Percentiles rank a stretch among this genome's conserved stretches.
phyloP scores from a whole-genome alignment of 2,113 vertebrate genomes.

The Xiphorhynchus elegans region DNA sequence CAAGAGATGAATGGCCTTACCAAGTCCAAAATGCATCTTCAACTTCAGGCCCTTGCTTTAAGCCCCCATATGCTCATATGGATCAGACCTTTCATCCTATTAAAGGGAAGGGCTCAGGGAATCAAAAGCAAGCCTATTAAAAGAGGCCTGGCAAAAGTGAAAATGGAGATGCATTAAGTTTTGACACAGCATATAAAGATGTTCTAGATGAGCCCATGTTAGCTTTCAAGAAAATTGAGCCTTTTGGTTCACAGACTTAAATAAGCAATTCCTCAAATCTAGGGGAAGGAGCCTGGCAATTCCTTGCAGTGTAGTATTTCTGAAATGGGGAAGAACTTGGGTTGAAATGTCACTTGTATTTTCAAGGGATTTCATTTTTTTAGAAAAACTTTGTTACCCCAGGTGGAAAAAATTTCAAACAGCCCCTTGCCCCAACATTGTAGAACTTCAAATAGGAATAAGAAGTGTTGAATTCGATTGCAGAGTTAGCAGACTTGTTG shows the following conservation, averaged over 20 bases:
- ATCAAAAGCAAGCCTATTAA: background rate
- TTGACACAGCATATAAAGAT: background rate
- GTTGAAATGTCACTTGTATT: background rate
- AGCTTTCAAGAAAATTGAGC: background rate
- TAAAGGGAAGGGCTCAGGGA: background rate
- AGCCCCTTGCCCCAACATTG: accelerated
- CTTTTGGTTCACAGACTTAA: background rate
- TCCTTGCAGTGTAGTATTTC: background rate
- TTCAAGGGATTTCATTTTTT: background rate
- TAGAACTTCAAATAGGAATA: background rate
- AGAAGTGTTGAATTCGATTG: background rate
- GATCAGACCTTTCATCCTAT: background rate
- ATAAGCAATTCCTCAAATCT: background rate
- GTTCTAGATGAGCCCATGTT: background rate
- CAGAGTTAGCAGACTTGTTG: background rate
- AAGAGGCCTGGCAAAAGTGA: background rate
- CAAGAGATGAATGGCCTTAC: background rate
- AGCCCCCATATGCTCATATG: background rate
- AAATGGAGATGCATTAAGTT: background rate
- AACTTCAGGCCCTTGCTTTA: background rate
- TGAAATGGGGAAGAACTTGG: background rate
- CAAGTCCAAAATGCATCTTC: background rate
- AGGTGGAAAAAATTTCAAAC: background rate
- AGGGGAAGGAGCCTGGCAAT: background rate
- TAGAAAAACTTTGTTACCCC: background rate